These are phyloP conservation scores for Mylabris sibirica DNA, from an alignment of 2,888 invertebrate species.

Conservation along the genomic window DNA sequence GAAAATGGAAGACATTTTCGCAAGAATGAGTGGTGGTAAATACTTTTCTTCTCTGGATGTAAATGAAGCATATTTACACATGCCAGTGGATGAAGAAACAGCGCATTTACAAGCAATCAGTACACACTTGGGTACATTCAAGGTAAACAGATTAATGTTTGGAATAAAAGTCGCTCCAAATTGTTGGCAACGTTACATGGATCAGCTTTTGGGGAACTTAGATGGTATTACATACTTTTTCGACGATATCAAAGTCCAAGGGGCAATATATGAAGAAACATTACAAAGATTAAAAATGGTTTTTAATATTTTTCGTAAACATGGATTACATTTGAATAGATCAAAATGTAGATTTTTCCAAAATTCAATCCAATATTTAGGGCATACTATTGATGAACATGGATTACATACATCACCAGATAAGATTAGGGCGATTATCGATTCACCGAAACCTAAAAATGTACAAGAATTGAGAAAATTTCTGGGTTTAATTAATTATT, in stretches of 20 bases:
- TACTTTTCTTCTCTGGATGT: too few relatives aligned
- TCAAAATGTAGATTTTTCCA: constrained; percentile 15
- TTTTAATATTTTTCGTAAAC: neutral
- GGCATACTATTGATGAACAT: too few relatives aligned
- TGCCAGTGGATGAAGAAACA: constrained; percentile 34
- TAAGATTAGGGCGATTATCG: too few relatives aligned
- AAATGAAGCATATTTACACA: constrained; percentile 36
- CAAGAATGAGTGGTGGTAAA: too few relatives aligned
- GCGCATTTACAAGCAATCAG: constrained; percentile 28
- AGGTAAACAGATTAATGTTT: constrained; percentile 48
- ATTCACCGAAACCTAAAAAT: too few relatives aligned
- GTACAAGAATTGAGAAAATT: too few relatives aligned
- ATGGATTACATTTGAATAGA: constrained; percentile 18
- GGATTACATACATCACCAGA: too few relatives aligned
- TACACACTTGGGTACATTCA: constrained; percentile 48
- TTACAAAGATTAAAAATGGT: too few relatives aligned
- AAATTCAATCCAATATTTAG: constrained; percentile 11
- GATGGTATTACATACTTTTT: constrained; percentile 47
- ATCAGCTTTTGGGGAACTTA: constrained; percentile 43
- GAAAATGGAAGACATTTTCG: too few relatives aligned
- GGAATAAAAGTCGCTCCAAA: constrained; percentile 47
- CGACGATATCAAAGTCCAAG: too few relatives aligned
- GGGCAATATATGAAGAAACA: too few relatives aligned
- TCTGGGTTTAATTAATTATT: too few relatives aligned
- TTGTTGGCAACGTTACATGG: constrained; percentile 50